A percentile compares a stretch with the other conserved stretches of the same genome.
Evolutionary conservation across 1,140 invertebrate species (phyloP).

Genomic region (Leptonema lineaticorne): DNA sequence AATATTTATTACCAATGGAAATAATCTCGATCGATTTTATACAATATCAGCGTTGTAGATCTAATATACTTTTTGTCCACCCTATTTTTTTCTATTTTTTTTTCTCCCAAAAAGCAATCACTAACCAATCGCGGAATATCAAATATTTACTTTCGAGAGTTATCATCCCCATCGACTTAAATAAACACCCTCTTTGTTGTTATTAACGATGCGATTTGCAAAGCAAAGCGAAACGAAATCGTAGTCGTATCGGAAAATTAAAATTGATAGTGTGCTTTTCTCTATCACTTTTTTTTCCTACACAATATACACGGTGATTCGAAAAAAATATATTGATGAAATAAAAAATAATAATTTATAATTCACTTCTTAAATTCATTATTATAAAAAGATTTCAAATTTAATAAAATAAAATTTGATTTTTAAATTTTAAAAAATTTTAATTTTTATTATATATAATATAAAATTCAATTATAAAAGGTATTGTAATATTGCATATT

Average conservation of each 20-base stretch:
- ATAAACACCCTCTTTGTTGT: conserved; percentile 11
- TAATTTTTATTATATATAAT: too few species aligned
- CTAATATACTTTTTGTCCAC: neutral
- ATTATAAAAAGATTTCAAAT: too few species aligned
- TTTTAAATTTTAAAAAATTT: too few species aligned
- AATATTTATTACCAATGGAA: too few species aligned
- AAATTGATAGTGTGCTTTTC: conserved; percentile 10
- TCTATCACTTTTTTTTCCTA: neutral
- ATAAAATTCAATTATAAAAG: too few species aligned
- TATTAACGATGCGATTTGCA: conserved; percentile 12
- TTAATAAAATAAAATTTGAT: too few species aligned
- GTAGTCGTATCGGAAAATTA: conserved; percentile 2
- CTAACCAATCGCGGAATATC: conserved; percentile 2
- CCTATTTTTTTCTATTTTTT: neutral
- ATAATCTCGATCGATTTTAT: too few species aligned
- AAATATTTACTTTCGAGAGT: conserved; percentile 5
- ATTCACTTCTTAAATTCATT: too few species aligned
- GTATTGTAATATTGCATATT: too few species aligned
- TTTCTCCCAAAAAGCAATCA: neutral
- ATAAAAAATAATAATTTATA: too few species aligned
- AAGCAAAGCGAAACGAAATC: conserved; percentile 14
- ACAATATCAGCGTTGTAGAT: neutral
- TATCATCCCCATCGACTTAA: neutral
- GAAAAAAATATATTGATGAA: too few species aligned
- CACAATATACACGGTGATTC: too few species aligned